phyloP scores from a whole-genome alignment of 2,113 vertebrate genomes.

The Rhinoptilus africanus region DNA sequence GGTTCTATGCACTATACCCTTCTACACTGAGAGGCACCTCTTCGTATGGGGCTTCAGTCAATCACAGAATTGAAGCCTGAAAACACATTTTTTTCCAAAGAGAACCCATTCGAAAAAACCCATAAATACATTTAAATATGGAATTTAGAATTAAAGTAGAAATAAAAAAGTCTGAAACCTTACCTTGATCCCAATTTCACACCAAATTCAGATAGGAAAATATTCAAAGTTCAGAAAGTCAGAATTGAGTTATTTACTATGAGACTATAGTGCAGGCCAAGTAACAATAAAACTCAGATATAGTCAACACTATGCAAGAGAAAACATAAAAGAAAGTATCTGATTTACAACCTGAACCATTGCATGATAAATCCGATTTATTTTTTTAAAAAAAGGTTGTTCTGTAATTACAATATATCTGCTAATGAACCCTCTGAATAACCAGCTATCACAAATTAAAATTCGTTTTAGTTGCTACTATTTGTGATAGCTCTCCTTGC shows the following conservation, averaged over 20 bases:
- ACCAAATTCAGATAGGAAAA: not conserved
- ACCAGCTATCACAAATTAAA: not conserved
- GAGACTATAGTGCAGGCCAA: not conserved
- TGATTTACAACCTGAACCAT: not conserved
- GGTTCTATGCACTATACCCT: rapidly evolving
- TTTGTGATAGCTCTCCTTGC: not conserved
- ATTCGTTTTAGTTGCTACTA: not conserved
- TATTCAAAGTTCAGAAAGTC: not conserved
- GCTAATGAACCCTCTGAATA: not conserved
- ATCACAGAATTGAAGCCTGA: not conserved
- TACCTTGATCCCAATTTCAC: not conserved
- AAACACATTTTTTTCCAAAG: not conserved
- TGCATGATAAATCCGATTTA: not conserved
- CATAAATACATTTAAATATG: not conserved
- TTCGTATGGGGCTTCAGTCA: not conserved
- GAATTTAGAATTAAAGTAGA: not conserved
- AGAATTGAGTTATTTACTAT: not conserved
- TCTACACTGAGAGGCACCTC: not conserved
- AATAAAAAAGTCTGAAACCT: not conserved
- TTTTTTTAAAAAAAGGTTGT: rapidly evolving
- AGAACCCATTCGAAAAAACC: not conserved
- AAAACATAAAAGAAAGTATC: not conserved
- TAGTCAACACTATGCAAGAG: not conserved
- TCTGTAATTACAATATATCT: not conserved
- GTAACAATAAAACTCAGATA: not conserved